phyloP scores from a whole-genome alignment of 2,113 vertebrate genomes.

The Pleuronectes platessa region DNA sequence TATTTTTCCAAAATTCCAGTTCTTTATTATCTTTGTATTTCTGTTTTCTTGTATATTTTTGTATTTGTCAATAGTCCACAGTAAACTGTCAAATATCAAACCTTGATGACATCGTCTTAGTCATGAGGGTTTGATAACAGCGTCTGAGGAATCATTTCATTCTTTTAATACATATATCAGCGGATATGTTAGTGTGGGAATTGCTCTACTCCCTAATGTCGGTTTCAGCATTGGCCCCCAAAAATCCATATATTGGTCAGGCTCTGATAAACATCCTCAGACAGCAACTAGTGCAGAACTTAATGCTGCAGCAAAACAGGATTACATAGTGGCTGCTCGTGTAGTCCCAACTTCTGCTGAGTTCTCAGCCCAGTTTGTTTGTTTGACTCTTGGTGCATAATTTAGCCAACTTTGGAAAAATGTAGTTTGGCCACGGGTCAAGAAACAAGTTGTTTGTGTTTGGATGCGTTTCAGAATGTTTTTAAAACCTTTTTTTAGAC shows the following conservation, averaged over 20 bases:
- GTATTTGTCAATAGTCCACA: no score
- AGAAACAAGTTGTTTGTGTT: conserved; percentile 9
- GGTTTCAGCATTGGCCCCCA: no score
- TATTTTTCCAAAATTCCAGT: no score
- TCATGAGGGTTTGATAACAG: no score
- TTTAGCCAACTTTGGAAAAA: neutral
- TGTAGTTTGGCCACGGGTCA: neutral
- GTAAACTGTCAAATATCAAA: no score
- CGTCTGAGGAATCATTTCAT: no score
- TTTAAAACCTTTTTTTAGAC: neutral
- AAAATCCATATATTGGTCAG: neutral
- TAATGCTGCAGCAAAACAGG: neutral
- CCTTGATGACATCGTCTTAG: no score
- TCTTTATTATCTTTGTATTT: no score
- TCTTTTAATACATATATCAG: no score
- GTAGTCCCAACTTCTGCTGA: neutral
- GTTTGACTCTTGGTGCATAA: neutral
- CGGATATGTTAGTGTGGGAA: no score
- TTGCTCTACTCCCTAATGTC: no score
- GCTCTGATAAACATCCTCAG: neutral
- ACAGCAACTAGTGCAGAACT: neutral
- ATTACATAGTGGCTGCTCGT: neutral
- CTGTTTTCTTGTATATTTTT: no score
- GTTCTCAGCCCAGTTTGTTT: neutral
- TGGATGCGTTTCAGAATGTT: neutral